Evolutionary conservation across 2,113 vertebrate genomes (phyloP).

Genomic region (Hypomesus transpacificus): DNA sequence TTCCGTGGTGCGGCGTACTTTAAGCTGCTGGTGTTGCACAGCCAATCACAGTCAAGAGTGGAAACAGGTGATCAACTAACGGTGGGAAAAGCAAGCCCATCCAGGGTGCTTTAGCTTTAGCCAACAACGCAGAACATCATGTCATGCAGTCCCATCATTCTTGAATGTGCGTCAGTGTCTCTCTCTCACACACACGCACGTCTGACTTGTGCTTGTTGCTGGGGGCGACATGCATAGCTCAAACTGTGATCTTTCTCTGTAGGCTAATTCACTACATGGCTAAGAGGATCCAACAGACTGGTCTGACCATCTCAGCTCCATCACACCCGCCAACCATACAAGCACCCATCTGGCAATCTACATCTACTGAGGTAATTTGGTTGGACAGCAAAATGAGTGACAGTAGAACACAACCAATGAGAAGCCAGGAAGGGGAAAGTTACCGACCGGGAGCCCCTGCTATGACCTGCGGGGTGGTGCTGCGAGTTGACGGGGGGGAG

Average conservation of each 20-base stretch:
- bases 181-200: slow-evolving; percentile 27
- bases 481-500: slow-evolving; percentile 70
- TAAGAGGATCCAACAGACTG: neutral
- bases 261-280: neutral
- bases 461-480: slow-evolving; percentile 85
- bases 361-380: slow-evolving; percentile 39
- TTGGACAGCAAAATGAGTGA: slow-evolving; percentile 44
- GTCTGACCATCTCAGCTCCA: slow-evolving; percentile 14
- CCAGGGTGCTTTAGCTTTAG: neutral
- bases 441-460: slow-evolving; percentile 96
- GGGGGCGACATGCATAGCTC: neutral
- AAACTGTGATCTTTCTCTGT: neutral
- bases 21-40: no score
- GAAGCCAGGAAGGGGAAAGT: slow-evolving; percentile 76
- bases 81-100: no score
- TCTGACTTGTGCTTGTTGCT: neutral
- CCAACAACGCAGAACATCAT: no score
- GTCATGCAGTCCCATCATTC: no score
- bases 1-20: no score
- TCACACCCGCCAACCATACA: slow-evolving; percentile 37
- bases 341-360: slow-evolving; percentile 38
- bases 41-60: no score
- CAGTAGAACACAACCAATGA: slow-evolving; percentile 63
- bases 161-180: neutral
- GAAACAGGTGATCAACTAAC: no score